Percentiles rank a stretch among this genome's conserved stretches.
Conservation (phyloP, 2,888 invertebrate genomes). For the Lasioglossum oenotherae region DNA sequence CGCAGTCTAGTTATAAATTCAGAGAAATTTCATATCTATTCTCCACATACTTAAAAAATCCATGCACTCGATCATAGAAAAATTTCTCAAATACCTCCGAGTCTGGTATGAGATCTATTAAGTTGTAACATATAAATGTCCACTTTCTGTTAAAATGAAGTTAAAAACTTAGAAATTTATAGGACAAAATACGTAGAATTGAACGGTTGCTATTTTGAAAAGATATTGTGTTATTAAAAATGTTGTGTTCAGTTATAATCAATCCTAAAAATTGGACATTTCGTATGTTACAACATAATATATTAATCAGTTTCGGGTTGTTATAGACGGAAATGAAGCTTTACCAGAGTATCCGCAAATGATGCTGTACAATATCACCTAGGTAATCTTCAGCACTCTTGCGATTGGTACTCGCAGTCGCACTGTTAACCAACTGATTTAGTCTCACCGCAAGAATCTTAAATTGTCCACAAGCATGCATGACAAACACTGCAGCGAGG, state of each 20-base stretch:
- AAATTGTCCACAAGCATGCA: conserved; percentile 79
- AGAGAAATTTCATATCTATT: not conserved
- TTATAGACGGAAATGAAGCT: not conserved
- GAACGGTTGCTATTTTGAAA: not conserved
- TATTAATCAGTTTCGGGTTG: not conserved
- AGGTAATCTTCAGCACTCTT: conserved; percentile 39
- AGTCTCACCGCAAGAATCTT: conserved; percentile 71
- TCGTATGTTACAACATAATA: not conserved
- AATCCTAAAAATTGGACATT: not conserved
- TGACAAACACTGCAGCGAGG: conserved; percentile 76
- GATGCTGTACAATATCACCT: conserved; percentile 72
- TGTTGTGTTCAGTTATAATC: not conserved
- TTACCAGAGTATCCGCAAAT: conserved; percentile 75
- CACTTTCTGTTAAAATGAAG: not conserved
- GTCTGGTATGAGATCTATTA: not conserved
- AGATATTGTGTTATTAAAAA: not conserved
- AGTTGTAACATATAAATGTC: not conserved
- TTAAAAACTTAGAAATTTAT: not conserved
- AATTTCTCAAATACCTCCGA: not conserved
- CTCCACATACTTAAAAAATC: not conserved
- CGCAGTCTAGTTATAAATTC: not conserved
- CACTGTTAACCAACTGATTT: conserved; percentile 60
- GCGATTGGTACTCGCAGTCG: not conserved
- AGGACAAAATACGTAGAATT: not conserved
- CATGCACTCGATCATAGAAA: not conserved